Conservation (phyloP, 1,140 invertebrate genomes). For the Charaxes varanes region DNA sequence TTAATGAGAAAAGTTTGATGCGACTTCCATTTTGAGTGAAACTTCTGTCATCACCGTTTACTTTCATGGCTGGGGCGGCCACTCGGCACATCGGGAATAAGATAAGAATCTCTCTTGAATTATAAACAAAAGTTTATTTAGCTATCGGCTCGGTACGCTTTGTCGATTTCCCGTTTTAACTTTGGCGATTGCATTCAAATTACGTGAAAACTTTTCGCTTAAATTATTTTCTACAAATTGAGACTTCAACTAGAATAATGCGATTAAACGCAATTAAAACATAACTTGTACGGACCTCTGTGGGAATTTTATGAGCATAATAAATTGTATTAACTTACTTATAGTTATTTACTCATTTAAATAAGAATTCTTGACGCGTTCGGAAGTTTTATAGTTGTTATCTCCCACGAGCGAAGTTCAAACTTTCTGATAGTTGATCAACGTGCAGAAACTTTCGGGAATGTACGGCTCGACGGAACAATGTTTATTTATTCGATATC, state of each 20-base stretch:
- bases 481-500: constrained; percentile 37
- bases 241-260: not conserved
- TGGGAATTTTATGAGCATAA: too few species aligned
- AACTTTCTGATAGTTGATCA: constrained; percentile 42
- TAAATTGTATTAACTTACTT: not conserved
- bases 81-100: constrained; percentile 32
- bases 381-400: too few species aligned
- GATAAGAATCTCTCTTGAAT: constrained; percentile 47
- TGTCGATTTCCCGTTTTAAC: constrained; percentile 37
- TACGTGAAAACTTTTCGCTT: constrained; percentile 48
- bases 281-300: too few species aligned
- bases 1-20: constrained; percentile 72
- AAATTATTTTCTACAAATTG: not conserved
- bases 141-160: constrained; percentile 31
- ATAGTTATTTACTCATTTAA: too few species aligned
- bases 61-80: constrained; percentile 42
- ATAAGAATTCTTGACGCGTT: too few species aligned
- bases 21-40: constrained; percentile 64
- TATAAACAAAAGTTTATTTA: constrained; percentile 57
- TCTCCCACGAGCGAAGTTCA: constrained; percentile 47
- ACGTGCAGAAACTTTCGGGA: constrained; percentile 32
- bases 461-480: not conserved
- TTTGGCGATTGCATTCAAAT: constrained; percentile 48
- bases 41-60: constrained; percentile 65
- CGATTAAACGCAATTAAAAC: too few species aligned